Evolutionary conservation across 1,140 invertebrate species (phyloP).

Genomic region (Reticulitermes speratus): DNA sequence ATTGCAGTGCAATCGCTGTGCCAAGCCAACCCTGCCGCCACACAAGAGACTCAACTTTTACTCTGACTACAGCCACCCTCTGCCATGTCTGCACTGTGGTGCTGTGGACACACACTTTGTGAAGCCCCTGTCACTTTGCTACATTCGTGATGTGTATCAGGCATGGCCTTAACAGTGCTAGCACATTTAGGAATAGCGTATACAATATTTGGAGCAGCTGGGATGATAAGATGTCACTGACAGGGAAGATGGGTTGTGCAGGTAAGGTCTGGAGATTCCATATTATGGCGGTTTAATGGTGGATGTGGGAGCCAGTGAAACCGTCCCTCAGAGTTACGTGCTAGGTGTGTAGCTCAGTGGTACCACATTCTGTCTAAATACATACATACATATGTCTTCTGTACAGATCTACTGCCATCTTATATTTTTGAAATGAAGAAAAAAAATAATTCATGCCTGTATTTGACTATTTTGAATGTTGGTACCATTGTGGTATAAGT

Average conservation of each 20-base stretch:
- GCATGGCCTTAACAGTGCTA: constrained; percentile 74
- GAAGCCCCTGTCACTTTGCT: constrained; percentile 80
- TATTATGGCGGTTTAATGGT: background rate
- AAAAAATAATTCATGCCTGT: background rate
- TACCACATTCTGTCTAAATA: background rate
- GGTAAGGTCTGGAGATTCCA: background rate
- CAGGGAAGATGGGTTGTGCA: background rate
- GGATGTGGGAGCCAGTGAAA: background rate
- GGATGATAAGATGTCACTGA: background rate
- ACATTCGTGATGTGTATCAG: constrained; percentile 68
- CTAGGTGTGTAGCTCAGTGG: background rate
- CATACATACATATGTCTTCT: background rate
- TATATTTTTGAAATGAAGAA: background rate
- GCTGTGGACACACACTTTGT: constrained; percentile 91
- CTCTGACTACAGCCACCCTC: constrained; percentile 91
- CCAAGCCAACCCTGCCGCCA: constrained; percentile 79
- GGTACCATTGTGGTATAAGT: background rate
- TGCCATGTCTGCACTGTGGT: constrained; percentile 88
- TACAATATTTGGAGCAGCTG: background rate
- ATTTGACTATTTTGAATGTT: too few species aligned
- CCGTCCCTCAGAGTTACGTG: background rate
- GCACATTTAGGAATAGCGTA: background rate
- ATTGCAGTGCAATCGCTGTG: constrained; percentile 85
- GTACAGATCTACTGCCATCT: background rate
- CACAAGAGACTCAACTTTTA: constrained; percentile 88